Evolutionary conservation across 2,797 vertebrate species (phyloP).

Genomic region (Antrozous pallidus): DNA sequence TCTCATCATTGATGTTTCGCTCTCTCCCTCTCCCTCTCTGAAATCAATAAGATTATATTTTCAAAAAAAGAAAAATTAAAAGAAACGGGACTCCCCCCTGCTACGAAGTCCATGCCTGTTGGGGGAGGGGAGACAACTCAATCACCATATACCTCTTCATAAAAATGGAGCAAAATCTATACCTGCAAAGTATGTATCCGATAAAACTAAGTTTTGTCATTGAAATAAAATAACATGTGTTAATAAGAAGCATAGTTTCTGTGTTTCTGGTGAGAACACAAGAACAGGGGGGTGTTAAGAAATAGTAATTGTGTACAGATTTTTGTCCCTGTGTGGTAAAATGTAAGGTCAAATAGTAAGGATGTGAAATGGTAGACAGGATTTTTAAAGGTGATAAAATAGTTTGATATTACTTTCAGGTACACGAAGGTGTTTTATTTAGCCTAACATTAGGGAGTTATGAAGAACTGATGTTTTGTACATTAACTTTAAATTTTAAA

Average conservation of each 20-base stretch:
- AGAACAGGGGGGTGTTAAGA: background rate
- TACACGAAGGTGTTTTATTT: background rate
- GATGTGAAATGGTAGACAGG: background rate
- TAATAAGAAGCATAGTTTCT: background rate
- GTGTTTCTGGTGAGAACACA: background rate
- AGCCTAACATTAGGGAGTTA: background rate
- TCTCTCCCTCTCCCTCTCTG: too few species aligned
- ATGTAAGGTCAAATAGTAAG: background rate
- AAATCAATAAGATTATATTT: too few species aligned
- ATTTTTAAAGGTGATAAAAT: background rate
- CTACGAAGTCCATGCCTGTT: background rate
- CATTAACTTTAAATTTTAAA: background rate
- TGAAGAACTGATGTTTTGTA: background rate
- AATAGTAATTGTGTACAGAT: background rate
- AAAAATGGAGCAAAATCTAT: background rate
- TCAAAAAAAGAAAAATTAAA: background rate
- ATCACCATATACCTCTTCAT: accelerated
- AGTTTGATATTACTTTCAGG: background rate
- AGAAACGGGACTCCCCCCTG: background rate
- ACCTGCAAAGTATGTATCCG: background rate
- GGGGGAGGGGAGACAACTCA: background rate
- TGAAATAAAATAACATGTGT: background rate
- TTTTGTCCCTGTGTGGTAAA: background rate
- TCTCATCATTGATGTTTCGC: too few species aligned
- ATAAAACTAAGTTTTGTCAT: background rate